phyloP scores from a whole-genome alignment of 1,140 invertebrate genomes.

The Leptonema lineaticorne region DNA sequence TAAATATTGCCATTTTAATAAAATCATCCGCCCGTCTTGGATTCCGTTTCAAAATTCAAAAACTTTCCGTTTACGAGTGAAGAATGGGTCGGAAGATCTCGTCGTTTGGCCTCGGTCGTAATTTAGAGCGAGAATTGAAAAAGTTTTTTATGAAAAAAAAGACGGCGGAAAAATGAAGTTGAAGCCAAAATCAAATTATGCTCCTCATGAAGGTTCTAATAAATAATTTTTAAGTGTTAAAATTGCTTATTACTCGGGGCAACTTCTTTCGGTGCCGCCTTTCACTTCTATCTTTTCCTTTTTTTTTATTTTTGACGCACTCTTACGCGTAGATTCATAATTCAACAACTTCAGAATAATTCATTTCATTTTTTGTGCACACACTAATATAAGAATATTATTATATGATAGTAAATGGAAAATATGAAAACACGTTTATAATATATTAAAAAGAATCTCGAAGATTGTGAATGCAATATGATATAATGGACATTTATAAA shows the following conservation, averaged over 20 bases:
- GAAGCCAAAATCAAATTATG: slow-evolving; percentile 27
- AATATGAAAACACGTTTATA: no score
- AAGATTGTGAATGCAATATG: no score
- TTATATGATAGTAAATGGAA: no score
- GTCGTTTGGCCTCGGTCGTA: slow-evolving; percentile 11
- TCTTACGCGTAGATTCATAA: no score
- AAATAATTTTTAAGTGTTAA: slow-evolving; percentile 27
- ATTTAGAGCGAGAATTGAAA: slow-evolving; percentile 32
- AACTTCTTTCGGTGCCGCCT: slow-evolving; percentile 3
- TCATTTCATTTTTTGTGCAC: no score
- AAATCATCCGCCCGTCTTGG: slow-evolving; percentile 27
- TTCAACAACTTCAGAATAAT: no score
- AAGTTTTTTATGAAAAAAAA: slow-evolving; percentile 24
- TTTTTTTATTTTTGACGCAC: background rate
- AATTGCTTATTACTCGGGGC: background rate
- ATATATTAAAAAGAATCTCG: no score
- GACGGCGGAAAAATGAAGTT: background rate
- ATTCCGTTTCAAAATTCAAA: slow-evolving; percentile 30
- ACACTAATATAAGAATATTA: no score
- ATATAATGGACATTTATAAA: no score
- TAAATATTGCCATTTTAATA: slow-evolving; percentile 29
- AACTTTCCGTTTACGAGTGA: slow-evolving; percentile 27
- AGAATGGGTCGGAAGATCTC: slow-evolving; percentile 23
- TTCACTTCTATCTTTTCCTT: background rate
- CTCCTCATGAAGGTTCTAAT: slow-evolving; percentile 18